Evolutionary conservation across 1,140 invertebrate species (phyloP).

Genomic region (Eriosoma lanigerum): DNA sequence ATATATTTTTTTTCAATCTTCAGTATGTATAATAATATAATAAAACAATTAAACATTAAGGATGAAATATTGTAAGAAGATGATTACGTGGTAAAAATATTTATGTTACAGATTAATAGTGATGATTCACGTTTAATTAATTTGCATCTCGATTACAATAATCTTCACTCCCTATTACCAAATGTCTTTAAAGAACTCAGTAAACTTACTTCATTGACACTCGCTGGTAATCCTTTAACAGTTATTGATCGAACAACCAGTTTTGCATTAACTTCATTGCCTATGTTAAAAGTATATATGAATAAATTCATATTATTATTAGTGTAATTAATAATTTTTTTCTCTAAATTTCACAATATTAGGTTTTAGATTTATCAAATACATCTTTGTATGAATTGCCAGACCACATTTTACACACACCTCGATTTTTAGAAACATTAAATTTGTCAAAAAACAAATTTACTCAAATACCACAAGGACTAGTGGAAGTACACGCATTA

Average conservation of each 20-base stretch:
- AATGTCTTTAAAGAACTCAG: conserved; percentile 73
- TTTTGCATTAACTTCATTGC: conserved; percentile 66
- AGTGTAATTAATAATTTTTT: not conserved
- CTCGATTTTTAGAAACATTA: conserved; percentile 65
- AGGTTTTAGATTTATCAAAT: conserved; percentile 69
- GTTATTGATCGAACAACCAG: conserved; percentile 65
- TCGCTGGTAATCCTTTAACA: conserved; percentile 69
- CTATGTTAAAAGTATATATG: conserved; percentile 65
- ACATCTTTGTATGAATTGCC: conserved; percentile 67
- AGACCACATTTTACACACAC: conserved; percentile 67
- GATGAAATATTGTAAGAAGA: no score
- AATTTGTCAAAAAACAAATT: conserved; percentile 72
- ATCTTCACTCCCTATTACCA: conserved; percentile 66
- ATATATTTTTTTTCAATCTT: no score
- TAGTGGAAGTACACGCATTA: conserved; percentile 64
- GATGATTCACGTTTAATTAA: conserved; percentile 59
- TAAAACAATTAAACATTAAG: no score
- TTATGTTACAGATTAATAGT: not conserved
- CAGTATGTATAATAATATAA: no score
- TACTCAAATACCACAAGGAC: conserved; percentile 62
- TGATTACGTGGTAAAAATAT: not conserved
- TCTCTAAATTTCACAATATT: conserved; percentile 54
- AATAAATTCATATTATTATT: not conserved
- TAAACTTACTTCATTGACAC: conserved; percentile 65
- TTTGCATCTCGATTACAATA: conserved; percentile 68